Evolutionary conservation across 2,888 invertebrate genomes (phyloP), one percentile per base, ranked within the genome.

Genomic region (Perithous albicinctus): DNA sequence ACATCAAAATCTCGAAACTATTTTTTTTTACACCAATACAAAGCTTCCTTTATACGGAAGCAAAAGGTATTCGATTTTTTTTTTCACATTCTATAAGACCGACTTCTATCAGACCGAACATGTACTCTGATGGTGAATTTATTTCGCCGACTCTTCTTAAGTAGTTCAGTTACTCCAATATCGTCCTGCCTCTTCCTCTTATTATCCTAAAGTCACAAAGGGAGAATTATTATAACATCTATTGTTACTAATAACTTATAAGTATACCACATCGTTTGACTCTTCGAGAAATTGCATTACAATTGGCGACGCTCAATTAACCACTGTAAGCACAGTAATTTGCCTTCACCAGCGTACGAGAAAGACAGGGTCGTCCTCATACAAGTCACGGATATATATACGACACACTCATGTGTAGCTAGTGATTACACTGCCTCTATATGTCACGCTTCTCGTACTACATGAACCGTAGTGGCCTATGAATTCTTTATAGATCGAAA

Each of bases 281-380:
- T 78, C 51, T 26, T 43, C 63, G 83, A 80, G 78, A 85, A 86
- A 86, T 87, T 82, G 74, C 70, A 51, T 35, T 74, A 73, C 84
- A 83, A 88, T 89, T 86, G 76, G 85, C 79, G 78, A 70, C 85
- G 88, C 84, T 86, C 88, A 86, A 87, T 89, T 89, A 87, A 88
- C 78, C 84, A 64, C 83, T 26, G 73, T 85, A 85, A 89, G 79
- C 79, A 20, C 72, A 77, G 76, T 83, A 79, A 86, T 79, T 80
- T 59, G 70, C 59, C 41, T 69, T 69, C 46, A 59, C 51, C 32
- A 23, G 48, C 38, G 54, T n/a, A 67, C 20, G 46, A 74, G 56
- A 35, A 23, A 73, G 32, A 32, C 26, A n/a, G n/a, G 15, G n/a
- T n/a, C 61, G 41, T 0, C 18, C 32, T n/a, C 76, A 32, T 77